phyloP scores from a whole-genome alignment of 2,888 invertebrate genomes.

The Tenodera sinensis region DNA sequence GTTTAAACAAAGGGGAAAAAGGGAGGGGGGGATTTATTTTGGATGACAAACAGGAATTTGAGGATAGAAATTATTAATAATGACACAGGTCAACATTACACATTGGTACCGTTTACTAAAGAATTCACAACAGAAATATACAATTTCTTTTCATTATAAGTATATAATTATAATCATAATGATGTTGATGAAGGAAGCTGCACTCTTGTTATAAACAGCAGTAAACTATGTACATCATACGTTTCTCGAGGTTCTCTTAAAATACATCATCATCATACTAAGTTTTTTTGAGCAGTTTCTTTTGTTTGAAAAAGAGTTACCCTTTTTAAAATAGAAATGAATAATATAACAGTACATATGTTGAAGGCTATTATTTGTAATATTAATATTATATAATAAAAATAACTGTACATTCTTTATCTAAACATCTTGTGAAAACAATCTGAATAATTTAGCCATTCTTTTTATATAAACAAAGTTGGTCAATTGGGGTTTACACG shows the following conservation, averaged over 20 bases:
- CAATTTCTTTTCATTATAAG: conserved; percentile 26
- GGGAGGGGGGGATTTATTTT: no score
- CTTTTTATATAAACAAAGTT: conserved; percentile 23
- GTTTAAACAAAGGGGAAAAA: no score
- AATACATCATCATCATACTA: neutral
- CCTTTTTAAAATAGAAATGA: conserved; percentile 16
- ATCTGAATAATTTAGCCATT: conserved; percentile 13
- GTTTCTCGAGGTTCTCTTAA: neutral
- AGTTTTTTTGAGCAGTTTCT: neutral
- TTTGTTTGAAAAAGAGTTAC: conserved; percentile 18
- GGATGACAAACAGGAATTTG: neutral
- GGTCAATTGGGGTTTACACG: neutral
- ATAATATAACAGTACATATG: conserved; percentile 21
- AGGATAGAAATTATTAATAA: neutral
- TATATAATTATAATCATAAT: conserved; percentile 10
- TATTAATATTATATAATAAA: conserved; percentile 29
- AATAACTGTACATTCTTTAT: conserved; percentile 30
- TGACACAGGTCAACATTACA: neutral
- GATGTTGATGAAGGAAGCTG: neutral
- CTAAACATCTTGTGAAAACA: conserved; percentile 16
- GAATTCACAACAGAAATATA: conserved; percentile 33
- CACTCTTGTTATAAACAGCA: conserved; percentile 15
- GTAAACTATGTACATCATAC: conserved; percentile 16
- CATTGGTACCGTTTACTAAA: conserved; percentile 32
- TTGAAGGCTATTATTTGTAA: conserved; percentile 19